Base-by-base conservation (phyloP, 2,797 vertebrate species). In the Cercopithecus diana region DNA sequence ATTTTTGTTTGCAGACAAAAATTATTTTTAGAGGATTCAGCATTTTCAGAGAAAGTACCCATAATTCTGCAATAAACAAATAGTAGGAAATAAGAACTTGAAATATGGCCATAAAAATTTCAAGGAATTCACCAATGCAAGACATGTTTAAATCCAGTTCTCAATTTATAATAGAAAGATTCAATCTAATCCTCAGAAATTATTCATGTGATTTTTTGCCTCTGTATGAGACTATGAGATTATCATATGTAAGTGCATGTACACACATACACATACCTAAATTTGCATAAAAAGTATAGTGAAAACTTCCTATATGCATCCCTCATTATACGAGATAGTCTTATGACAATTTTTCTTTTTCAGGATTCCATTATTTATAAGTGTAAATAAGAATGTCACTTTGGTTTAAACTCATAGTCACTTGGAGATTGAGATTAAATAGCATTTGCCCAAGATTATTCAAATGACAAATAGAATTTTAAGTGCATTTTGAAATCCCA, bases 401-500 rank as follows among this genome's bases (percentile, higher is more conserved):
- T 93, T 79, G 67, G 82, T 93, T 86, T 84, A 93, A 95, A 81
- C 36, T 64, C 64, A 95, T 14, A 48, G 15, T 50, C 84, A 77
- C 30, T 83, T 85, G 39, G 11, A 92, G 45, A 61, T 1, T 67
- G 10, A 15, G 28, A 88, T 80, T 92, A 92, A 91, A 73, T 94
- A 94, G 67, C 52, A 92, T n/a, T 95, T 97, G 14, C 9, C 33
- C 28, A 61, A 93, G 61, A 89, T 89, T 86, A 93, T 75, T 70
- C 11, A 96, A 86, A 92, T 89, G 89, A 61, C 75, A 79, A 93
- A 86, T 43, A 81, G 45, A 96, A 86, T 86, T 93, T 87, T 90
- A 95, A 91, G 26, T 90, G 36, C 22, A 91, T 79, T 22, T 20
- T 94, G 61, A 96, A 95, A 79, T 89, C 81, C 8, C 70, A 55